phyloP scores from a whole-genome alignment of 2,797 vertebrate genomes.

The Gorsachius magnificus region DNA sequence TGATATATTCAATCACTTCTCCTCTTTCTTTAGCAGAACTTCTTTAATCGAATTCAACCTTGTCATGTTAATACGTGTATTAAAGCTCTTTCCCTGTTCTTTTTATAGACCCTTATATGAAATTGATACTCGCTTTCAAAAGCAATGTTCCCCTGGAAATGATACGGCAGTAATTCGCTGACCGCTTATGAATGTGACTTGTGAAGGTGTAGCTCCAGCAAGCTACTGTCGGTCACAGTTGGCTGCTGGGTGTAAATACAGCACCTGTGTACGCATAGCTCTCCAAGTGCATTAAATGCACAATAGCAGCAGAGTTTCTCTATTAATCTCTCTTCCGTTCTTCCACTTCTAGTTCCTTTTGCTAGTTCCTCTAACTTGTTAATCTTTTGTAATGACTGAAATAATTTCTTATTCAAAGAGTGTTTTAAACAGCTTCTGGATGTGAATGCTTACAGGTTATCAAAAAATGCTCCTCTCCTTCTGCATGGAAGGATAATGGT shows the following conservation, averaged over 20 bases:
- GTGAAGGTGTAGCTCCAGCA: background rate
- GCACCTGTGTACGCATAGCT: background rate
- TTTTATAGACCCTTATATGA: conserved; percentile 15
- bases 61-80: background rate
- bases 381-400: background rate
- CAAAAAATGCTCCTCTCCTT: background rate
- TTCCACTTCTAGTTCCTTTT: background rate
- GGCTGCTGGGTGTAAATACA: background rate
- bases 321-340: background rate
- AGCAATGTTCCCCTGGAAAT: background rate
- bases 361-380: background rate
- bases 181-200: background rate
- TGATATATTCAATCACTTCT: background rate
- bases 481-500: background rate
- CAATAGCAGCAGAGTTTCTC: background rate
- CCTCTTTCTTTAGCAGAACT: background rate
- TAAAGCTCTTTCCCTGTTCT: background rate
- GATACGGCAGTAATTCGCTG: background rate
- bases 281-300: background rate
- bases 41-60: background rate
- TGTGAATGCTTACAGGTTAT: background rate
- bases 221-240: background rate
- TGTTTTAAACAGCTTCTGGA: background rate
- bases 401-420: background rate
- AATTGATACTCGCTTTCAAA: conserved; percentile 20